phyloP scores from a whole-genome alignment of 2,113 vertebrate species.

The Anhinga rufa region DNA sequence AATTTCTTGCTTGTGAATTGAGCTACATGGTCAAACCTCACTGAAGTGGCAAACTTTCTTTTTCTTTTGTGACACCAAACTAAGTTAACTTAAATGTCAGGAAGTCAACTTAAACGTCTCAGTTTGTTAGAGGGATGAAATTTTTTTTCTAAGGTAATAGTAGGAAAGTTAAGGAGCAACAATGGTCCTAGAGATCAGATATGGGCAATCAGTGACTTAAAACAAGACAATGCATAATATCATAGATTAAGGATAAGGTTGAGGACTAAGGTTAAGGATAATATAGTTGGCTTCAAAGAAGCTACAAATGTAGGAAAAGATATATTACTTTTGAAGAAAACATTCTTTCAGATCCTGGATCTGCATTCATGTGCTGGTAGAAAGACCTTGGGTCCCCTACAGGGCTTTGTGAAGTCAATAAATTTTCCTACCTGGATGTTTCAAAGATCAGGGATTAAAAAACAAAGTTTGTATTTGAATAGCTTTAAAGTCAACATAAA shows the following conservation, averaged over 20 bases:
- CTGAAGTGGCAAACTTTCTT: background rate
- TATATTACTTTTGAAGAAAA: background rate
- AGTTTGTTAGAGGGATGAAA: background rate
- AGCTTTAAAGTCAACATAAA: constrained; percentile 25
- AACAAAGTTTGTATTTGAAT: background rate
- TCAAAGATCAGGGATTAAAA: constrained; percentile 33
- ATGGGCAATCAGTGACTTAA: background rate
- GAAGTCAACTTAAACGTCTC: background rate
- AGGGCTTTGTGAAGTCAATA: constrained; percentile 5
- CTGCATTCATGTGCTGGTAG: background rate
- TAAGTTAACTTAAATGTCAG: background rate
- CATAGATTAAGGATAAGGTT: background rate
- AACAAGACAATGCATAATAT: background rate
- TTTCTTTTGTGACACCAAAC: background rate
- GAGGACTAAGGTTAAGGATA: background rate
- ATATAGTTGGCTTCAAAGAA: background rate
- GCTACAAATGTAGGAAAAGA: background rate
- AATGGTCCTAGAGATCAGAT: background rate
- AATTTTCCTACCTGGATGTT: background rate
- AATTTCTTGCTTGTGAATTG: background rate
- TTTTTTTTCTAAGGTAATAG: background rate
- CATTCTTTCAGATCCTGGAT: background rate
- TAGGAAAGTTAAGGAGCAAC: background rate
- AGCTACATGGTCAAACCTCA: background rate
- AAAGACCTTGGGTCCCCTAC: background rate